Base-by-base conservation (phyloP, 2,888 invertebrate genomes). In the Drosophila anomelani region DNA sequence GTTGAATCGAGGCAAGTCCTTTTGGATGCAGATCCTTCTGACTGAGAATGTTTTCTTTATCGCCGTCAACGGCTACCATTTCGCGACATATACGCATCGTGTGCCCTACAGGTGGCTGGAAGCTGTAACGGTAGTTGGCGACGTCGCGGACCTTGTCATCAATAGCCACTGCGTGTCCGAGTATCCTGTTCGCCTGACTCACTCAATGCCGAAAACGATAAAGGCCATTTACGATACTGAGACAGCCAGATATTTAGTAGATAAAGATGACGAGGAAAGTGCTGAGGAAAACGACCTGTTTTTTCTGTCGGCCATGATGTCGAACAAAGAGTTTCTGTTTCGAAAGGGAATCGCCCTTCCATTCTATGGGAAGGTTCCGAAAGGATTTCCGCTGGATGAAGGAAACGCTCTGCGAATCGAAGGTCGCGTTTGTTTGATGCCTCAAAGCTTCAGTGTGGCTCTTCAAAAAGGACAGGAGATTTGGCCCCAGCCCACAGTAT, bases 371-470 rank as follows among this genome's bases (percentile, higher is more conserved):
- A 63, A 77, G 29, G 64, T 92, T 36, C 59, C 70, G 1, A 13
- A 53, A 0, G 46, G 61, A 3, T 59, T 55, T 26, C 55, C 92
- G 17, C 92, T 95, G 60, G 83, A 88, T 20, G 76, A 85, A 43
- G 94, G 94, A 9, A 92, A 93, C 77, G 92, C 93, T 46, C 80
- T 95, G 46, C 93, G 93, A 69, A 93, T 95, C 47, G 92, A 92
- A 75, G 95, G 93, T 77, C 94, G 95, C 88, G 93, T 96, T 41
- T 95, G 96, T 80, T 93, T 95, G 17, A 92, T 96, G 75, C 95
- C 96, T 9, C 95, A 95, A 89, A 95, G 95, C 64, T 96, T 96
- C 91, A 94, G 94, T 57, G 92, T 96, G 51, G 96, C 96, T 90
- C 92, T 97, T 68, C 95, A 95, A 92, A 93, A 94, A 78, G 93